A percentile compares a stretch with the other conserved stretches of the same genome.
Conservation (phyloP, 1,140 invertebrate genomes). For the Drosophila mayri region DNA sequence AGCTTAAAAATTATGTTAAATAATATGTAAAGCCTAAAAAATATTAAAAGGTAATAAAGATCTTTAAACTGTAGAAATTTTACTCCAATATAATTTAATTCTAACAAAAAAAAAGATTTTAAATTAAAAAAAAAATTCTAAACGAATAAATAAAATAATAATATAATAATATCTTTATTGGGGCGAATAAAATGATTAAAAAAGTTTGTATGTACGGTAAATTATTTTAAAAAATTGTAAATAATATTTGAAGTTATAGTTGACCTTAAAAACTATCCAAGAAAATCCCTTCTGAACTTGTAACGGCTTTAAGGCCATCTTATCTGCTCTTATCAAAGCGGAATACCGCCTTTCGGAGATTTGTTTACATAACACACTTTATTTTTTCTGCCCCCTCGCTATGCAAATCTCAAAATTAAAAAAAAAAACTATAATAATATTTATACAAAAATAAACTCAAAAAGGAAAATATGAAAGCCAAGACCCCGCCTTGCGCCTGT, state of each 20-base stretch:
- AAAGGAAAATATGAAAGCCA: conserved; percentile 2
- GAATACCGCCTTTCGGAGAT: conserved; percentile 1
- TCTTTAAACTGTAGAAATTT: neutral
- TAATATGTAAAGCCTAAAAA: neutral
- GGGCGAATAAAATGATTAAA: neutral
- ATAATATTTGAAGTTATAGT: neutral
- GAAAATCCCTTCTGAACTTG: conserved; percentile 15
- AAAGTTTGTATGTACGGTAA: neutral
- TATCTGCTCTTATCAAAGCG: conserved; percentile 19
- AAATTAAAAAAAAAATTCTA: too few relatives aligned
- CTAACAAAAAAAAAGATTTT: too few relatives aligned
- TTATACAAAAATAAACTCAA: neutral
- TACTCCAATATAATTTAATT: too few relatives aligned
- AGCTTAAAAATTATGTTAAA: too few relatives aligned
- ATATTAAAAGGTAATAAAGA: neutral
- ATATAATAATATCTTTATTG: too few relatives aligned
- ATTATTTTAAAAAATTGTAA: neutral
- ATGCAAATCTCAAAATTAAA: conserved; percentile 15
- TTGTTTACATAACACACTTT: conserved; percentile 24
- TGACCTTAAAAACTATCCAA: too few relatives aligned
- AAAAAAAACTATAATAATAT: neutral
- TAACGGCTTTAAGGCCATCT: neutral
- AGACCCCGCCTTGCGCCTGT: conserved; percentile 1
- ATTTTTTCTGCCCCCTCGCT: neutral
- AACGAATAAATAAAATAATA: too few relatives aligned